Evolutionary conservation across 2,888 invertebrate genomes (phyloP).

Genomic region (Euplagia quadripunctaria): DNA sequence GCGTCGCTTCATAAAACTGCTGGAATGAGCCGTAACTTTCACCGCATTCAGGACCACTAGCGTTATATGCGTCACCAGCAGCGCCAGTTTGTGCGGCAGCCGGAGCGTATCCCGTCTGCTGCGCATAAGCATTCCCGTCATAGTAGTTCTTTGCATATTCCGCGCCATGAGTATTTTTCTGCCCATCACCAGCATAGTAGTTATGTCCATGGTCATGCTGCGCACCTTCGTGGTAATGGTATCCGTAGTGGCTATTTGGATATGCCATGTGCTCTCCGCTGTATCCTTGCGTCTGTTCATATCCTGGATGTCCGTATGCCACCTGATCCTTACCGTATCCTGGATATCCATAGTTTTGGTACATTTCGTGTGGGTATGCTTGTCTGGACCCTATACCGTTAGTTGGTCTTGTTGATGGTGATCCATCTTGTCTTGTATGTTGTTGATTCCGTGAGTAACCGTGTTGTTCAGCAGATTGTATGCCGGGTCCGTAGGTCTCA

Average conservation of each 20-base stretch:
- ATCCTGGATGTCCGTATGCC: constrained; percentile 87
- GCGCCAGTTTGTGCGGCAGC: constrained; percentile 64
- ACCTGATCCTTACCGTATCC: constrained; percentile 85
- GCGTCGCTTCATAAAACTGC: constrained; percentile 89
- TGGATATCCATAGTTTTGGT: constrained; percentile 85
- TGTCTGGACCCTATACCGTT: constrained; percentile 79
- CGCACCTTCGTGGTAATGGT: constrained; percentile 82
- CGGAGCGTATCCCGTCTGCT: constrained; percentile 64
- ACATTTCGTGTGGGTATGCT: constrained; percentile 83
- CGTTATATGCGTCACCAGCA: constrained; percentile 74
- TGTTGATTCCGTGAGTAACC: constrained; percentile 80
- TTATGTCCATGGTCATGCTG: constrained; percentile 80
- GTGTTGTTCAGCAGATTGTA: constrained; percentile 80
- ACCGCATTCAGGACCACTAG: constrained; percentile 82
- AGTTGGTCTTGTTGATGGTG: constrained; percentile 71
- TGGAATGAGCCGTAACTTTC: constrained; percentile 91
- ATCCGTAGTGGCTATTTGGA: constrained; percentile 82
- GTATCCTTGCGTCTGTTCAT: constrained; percentile 82
- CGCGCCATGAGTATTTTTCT: constrained; percentile 82
- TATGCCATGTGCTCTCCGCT: constrained; percentile 79
- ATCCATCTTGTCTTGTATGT: constrained; percentile 73
- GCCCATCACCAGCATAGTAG: constrained; percentile 81
- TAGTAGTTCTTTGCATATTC: constrained; percentile 86
- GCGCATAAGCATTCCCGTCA: constrained; percentile 74
- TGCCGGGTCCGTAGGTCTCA: constrained; percentile 71